These are phyloP conservation scores for Palythoa grandiflora DNA, from an alignment of 92 coral and sea anemone genomes.

Conservation along the genomic window DNA sequence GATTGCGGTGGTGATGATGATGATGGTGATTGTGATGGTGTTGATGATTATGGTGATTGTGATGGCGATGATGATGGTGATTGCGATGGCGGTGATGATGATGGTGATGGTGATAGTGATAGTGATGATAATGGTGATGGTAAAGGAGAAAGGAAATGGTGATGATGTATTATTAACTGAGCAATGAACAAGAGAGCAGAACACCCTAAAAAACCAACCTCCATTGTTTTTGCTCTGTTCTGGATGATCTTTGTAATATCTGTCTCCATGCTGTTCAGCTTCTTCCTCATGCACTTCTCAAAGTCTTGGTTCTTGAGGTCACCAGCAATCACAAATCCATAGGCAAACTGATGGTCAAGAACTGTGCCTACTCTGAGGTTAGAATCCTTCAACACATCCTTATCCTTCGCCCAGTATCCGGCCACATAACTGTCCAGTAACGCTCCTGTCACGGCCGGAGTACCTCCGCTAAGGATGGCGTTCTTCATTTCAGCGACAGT, in stretches of 20 bases:
- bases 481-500: constrained; percentile 75
- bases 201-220: constrained; percentile 61
- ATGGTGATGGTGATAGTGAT: neutral
- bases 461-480: constrained; percentile 55
- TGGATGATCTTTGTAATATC: constrained; percentile 91
- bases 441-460: constrained; percentile 67
- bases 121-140: neutral
- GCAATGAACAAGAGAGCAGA: neutral
- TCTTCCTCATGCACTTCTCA: constrained; percentile 89
- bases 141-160: neutral
- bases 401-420: constrained; percentile 91
- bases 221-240: constrained; percentile 88
- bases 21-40: too few relatives aligned
- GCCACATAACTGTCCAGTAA: constrained; percentile 98
- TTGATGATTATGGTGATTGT: too few relatives aligned
- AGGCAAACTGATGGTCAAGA: constrained; percentile 98
- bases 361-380: constrained; percentile 93
- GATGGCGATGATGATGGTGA: too few relatives aligned
- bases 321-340: constrained; percentile 97
- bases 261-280: constrained; percentile 98
- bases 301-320: constrained; percentile 60
- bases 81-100: neutral
- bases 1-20: neutral
- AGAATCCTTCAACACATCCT: constrained; percentile 68
- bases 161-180: too few relatives aligned